Evolutionary conservation across 92 coral and sea anemone species (phyloP).

Genomic region (Anthopleura xanthogrammica): DNA sequence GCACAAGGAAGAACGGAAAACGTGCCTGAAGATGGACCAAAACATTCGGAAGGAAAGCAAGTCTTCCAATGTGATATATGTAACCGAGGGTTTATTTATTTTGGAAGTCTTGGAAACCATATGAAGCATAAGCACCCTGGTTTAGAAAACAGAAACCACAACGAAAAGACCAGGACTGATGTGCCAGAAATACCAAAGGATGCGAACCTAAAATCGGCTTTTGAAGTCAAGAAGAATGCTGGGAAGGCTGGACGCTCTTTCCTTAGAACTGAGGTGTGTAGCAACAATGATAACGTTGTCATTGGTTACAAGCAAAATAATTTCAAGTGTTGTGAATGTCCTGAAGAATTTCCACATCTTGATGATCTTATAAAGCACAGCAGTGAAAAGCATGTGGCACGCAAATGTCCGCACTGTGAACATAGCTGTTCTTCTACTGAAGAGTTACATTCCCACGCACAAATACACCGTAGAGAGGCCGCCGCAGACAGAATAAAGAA

Average conservation of each 20-base stretch:
- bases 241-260: not conserved
- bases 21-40: not conserved
- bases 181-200: not conserved
- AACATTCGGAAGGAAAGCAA: not conserved
- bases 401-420: not conserved
- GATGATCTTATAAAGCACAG: constrained; percentile 2
- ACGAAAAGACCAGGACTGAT: not conserved
- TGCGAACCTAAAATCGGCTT: not conserved
- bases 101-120: not conserved
- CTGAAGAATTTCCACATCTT: not conserved
- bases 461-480: not conserved
- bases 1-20: not conserved
- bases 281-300: constrained; percentile 8
- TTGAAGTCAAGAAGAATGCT: not conserved
- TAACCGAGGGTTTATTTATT: not conserved
- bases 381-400: not conserved
- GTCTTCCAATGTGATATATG: not conserved
- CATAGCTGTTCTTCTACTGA: not conserved
- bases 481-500: not conserved
- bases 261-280: not conserved
- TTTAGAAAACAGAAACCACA: not conserved
- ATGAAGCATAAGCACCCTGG: not conserved
- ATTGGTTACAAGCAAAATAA: not conserved
- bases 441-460: not conserved
- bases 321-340: not conserved